These are phyloP conservation scores for Caenorhabditis parvicauda DNA, from an alignment of 2,888 invertebrate species.

Conservation along the genomic window DNA sequence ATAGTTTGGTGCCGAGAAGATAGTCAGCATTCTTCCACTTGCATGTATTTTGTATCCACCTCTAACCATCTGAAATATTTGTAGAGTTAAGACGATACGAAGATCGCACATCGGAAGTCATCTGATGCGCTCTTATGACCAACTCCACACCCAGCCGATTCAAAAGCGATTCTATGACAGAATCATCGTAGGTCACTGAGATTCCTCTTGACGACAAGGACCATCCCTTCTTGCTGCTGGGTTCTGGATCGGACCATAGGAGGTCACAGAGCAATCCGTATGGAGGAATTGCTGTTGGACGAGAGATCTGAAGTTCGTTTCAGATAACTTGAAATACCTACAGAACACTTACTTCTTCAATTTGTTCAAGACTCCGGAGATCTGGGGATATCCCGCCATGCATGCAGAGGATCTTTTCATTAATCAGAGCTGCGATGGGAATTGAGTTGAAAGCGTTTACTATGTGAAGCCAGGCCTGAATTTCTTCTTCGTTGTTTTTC, in stretches of 20 bases:
- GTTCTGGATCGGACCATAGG: constrained; percentile 47
- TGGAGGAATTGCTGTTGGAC: constrained; percentile 44
- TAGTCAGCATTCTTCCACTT: constrained; percentile 42
- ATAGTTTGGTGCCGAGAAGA: constrained; percentile 54
- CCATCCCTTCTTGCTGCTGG: constrained; percentile 31
- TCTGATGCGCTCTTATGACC: constrained; percentile 69
- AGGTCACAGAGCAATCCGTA: constrained; percentile 49
- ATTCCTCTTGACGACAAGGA: constrained; percentile 65
- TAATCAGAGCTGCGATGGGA: constrained; percentile 45
- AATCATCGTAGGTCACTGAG: constrained; percentile 68
- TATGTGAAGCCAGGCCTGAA: constrained; percentile 42
- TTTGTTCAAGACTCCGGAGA: constrained; percentile 30
- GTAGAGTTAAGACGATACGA: too few species aligned
- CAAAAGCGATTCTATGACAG: constrained; percentile 67
- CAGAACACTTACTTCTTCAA: constrained; percentile 21
- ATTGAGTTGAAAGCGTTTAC: constrained; percentile 50
- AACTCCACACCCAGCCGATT: constrained; percentile 66
- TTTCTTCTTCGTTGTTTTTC: too few species aligned
- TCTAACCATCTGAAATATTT: constrained; percentile 32
- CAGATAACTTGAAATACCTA: background rate
- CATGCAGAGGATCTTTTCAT: constrained; percentile 46
- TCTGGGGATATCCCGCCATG: constrained; percentile 55
- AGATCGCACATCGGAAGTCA: constrained; percentile 52
- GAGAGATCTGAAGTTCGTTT: constrained; percentile 20
- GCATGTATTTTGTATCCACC: constrained; percentile 40